A percentile compares a stretch with the other conserved stretches of the same genome.
phyloP scores from a whole-genome alignment of 2,113 vertebrate species.

The Tychaedon coryphoeus region DNA sequence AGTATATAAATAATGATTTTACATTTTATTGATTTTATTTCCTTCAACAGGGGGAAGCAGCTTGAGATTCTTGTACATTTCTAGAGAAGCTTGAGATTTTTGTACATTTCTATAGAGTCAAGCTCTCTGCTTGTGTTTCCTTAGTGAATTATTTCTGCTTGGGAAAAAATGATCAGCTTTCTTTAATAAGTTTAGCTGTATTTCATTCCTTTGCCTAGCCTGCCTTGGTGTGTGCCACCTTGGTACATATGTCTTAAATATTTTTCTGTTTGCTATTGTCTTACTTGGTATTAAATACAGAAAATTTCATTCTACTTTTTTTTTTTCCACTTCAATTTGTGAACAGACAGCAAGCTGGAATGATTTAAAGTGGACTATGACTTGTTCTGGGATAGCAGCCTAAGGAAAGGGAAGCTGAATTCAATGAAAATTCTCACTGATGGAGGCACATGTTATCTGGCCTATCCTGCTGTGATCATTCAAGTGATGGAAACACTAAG shows the following conservation, averaged over 20 bases:
- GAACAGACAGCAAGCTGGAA: neutral
- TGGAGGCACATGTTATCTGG: neutral
- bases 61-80: neutral
- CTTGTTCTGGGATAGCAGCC: neutral
- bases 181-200: neutral
- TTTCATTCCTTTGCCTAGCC: neutral
- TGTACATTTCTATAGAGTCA: neutral
- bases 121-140: neutral
- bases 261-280: neutral
- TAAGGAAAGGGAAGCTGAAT: neutral
- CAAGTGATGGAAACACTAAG: neutral
- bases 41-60: neutral
- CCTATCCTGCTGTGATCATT: neutral
- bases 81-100: neutral
- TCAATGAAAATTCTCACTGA: neutral
- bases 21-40: neutral
- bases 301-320: neutral
- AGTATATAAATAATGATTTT: neutral
- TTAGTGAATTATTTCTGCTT: neutral
- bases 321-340: neutral
- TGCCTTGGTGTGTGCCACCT: neutral
- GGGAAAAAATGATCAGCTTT: neutral
- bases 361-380: neutral
- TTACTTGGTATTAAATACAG: neutral
- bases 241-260: rapidly evolving